A percentile compares a stretch with the other conserved stretches of the same genome.
These are phyloP conservation scores for Standfussiana lucernea DNA, from an alignment of 2,888 invertebrate genomes.

Conservation along the genomic window DNA sequence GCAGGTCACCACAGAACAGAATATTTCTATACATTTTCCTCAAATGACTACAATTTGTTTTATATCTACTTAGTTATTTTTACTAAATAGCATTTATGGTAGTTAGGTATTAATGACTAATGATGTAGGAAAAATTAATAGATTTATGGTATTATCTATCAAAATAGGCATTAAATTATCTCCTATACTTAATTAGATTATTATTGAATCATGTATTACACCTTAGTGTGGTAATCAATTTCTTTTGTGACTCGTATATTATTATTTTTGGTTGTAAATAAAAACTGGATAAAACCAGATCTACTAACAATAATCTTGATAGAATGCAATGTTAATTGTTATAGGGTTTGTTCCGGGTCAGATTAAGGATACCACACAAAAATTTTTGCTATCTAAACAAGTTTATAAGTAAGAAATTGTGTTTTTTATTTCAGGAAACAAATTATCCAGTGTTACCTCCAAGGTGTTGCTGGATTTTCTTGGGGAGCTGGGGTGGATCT, in stretches of 20 bases:
- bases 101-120: background rate
- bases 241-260: constrained; percentile 30
- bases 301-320: constrained; percentile 8
- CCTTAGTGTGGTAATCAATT: constrained; percentile 5
- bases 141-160: background rate
- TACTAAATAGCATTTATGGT: background rate
- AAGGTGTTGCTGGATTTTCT: too few species aligned
- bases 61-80: background rate
- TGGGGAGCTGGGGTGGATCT: too few species aligned
- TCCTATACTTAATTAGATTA: constrained; percentile 14
- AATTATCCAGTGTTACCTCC: too few species aligned
- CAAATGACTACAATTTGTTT: constrained; percentile 17
- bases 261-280: constrained; percentile 17
- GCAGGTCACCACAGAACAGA: constrained; percentile 20
- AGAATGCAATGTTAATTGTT: background rate
- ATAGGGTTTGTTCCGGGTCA: background rate
- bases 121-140: background rate
- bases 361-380: background rate
- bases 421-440: background rate
- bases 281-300: constrained; percentile 17
- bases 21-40: constrained; percentile 28
- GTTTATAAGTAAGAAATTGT: background rate
- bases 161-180: constrained; percentile 12
- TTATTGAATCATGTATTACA: constrained; percentile 26
- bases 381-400: background rate